Evolutionary conservation across 2,113 vertebrate genomes (phyloP).

Genomic region (Myodes glareolus): DNA sequence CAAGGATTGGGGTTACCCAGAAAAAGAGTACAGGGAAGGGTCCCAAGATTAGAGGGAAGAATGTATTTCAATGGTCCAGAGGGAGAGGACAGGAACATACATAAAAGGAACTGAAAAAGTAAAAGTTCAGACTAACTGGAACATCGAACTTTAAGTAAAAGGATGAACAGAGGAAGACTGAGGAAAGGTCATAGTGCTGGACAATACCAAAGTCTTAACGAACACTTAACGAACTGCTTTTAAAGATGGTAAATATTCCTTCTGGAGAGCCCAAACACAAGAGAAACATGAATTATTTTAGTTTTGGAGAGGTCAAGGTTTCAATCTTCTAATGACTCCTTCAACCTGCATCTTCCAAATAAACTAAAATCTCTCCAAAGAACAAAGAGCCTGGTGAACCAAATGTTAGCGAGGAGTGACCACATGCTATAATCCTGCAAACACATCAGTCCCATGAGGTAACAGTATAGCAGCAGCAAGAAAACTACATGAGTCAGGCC

Average conservation of each 20-base stretch:
- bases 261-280: constrained; percentile 17
- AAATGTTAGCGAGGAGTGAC: background rate
- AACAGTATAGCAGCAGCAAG: background rate
- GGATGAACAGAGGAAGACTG: background rate
- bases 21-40: background rate
- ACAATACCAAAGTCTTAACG: background rate
- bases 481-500: constrained; percentile 7
- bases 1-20: background rate
- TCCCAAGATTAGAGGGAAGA: background rate
- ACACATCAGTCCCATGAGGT: background rate
- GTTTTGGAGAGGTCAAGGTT: constrained; percentile 23
- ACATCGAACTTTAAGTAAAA: background rate
- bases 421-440: background rate
- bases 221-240: constrained; percentile 48
- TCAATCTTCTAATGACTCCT: background rate
- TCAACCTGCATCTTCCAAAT: constrained; percentile 53
- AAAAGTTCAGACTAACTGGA: constrained; percentile 5
- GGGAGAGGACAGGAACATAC: constrained; percentile 13
- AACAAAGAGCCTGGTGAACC: background rate
- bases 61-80: constrained; percentile 31
- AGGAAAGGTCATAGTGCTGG: background rate
- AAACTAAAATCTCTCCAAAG: constrained; percentile 24
- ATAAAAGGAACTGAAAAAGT: constrained; percentile 26
- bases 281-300: constrained; percentile 10
- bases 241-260: background rate